phyloP scores from a whole-genome alignment of 2,888 invertebrate genomes.

The Chromoteleia sp. region DNA sequence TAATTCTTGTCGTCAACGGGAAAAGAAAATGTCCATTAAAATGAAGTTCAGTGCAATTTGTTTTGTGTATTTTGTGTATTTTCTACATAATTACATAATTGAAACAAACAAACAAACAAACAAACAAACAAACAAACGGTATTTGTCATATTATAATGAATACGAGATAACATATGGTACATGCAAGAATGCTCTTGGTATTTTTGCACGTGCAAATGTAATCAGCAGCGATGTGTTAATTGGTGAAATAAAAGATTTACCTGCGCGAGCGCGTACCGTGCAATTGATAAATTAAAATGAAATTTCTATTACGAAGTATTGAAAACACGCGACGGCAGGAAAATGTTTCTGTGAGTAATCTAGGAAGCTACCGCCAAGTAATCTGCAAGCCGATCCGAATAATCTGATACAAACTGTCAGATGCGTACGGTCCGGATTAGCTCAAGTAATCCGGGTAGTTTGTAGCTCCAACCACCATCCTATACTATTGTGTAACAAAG shows the following conservation, averaged over 20 bases:
- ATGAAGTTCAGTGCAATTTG: no score
- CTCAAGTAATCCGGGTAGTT: slow-evolving; percentile 51
- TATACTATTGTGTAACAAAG: slow-evolving; percentile 56
- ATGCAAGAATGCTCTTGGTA: no score
- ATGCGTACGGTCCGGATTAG: slow-evolving; percentile 49
- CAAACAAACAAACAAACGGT: no score
- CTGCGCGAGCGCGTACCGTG: slow-evolving; percentile 12
- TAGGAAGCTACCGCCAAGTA: slow-evolving; percentile 24
- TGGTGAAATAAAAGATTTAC: slow-evolving; percentile 4
- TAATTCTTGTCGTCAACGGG: no score
- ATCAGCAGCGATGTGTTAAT: not conserved
- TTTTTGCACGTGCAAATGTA: not conserved
- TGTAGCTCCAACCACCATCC: slow-evolving; percentile 55
- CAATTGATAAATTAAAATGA: slow-evolving; percentile 14
- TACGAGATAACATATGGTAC: no score
- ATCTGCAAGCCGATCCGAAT: slow-evolving; percentile 43
- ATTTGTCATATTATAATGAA: no score
- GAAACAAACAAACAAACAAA: no score
- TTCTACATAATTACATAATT: no score
- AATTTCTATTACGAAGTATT: slow-evolving; percentile 19
- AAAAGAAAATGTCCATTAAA: no score
- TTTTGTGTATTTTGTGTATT: no score
- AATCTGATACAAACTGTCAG: slow-evolving; percentile 54
- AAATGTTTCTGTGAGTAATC: slow-evolving; percentile 25
- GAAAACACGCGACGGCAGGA: slow-evolving; percentile 28